Percentiles rank a stretch among this genome's conserved stretches.
These are phyloP conservation scores for Montifringilla adamsi DNA, from an alignment of 2,113 vertebrate genomes.

Conservation along the genomic window DNA sequence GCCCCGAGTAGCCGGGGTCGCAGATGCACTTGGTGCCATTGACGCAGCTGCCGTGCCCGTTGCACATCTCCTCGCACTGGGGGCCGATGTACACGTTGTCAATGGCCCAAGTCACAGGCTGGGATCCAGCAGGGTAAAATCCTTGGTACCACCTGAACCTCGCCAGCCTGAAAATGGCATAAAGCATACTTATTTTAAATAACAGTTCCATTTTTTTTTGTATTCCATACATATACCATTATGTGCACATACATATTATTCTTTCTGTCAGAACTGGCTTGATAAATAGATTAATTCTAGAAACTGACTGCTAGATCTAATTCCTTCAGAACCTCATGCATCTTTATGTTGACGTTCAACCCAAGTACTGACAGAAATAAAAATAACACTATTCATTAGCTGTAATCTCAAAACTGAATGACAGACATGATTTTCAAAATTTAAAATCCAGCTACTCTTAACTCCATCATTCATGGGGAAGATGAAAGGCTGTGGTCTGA, in stretches of 20 bases:
- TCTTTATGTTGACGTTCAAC: background rate
- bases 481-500: background rate
- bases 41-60: slow-evolving; percentile 88
- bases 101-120: slow-evolving; percentile 93
- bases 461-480: background rate
- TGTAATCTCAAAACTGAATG: background rate
- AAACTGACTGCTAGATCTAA: background rate
- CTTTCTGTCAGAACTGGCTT: background rate
- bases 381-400: background rate
- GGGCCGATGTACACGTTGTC: slow-evolving; percentile 95
- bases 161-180: slow-evolving; percentile 79
- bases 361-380: background rate
- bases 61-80: slow-evolving; percentile 96
- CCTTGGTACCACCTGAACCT: slow-evolving; percentile 98
- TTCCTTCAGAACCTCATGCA: background rate
- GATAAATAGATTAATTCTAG: background rate
- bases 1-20: slow-evolving; percentile 87
- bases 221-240: background rate
- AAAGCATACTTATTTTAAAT: background rate
- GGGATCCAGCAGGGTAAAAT: slow-evolving; percentile 84
- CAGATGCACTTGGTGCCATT: slow-evolving; percentile 89
- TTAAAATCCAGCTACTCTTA: background rate
- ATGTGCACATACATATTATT: background rate
- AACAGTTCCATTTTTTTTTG: background rate
- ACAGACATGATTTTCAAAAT: background rate